These are phyloP conservation scores for Eonycteris spelaea DNA, from an alignment of 2,113 vertebrate genomes.

Conservation along the genomic window DNA sequence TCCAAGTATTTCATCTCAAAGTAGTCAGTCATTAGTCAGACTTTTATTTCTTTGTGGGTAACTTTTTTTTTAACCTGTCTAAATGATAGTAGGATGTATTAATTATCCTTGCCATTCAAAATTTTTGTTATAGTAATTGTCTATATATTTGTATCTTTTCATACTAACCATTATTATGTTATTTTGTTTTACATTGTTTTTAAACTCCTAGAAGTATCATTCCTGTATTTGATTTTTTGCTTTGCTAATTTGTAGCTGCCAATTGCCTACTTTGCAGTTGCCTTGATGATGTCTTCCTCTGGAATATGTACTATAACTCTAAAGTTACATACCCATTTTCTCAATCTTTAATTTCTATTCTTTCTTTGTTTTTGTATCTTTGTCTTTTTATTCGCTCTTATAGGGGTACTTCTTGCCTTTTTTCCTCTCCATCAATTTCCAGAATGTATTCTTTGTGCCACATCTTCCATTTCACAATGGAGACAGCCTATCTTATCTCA, in stretches of 20 bases:
- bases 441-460: background rate
- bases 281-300: background rate
- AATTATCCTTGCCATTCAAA: background rate
- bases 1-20: background rate
- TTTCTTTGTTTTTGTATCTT: background rate
- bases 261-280: background rate
- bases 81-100: background rate
- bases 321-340: background rate
- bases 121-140: background rate
- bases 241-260: background rate
- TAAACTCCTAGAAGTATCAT: background rate
- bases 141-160: background rate
- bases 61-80: background rate
- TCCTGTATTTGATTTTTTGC: background rate
- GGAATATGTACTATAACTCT: background rate
- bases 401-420: background rate
- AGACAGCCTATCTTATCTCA: background rate
- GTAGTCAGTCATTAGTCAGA: background rate
- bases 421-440: background rate
- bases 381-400: background rate
- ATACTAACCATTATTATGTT: background rate
- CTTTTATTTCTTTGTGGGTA: background rate
- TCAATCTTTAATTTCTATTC: background rate
- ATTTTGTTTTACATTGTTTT: background rate
- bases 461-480: background rate